Percentiles rank a stretch among this genome's conserved stretches.
Evolutionary conservation across 2,797 vertebrate species (phyloP).

Genomic region (Antennarius maculatus): DNA sequence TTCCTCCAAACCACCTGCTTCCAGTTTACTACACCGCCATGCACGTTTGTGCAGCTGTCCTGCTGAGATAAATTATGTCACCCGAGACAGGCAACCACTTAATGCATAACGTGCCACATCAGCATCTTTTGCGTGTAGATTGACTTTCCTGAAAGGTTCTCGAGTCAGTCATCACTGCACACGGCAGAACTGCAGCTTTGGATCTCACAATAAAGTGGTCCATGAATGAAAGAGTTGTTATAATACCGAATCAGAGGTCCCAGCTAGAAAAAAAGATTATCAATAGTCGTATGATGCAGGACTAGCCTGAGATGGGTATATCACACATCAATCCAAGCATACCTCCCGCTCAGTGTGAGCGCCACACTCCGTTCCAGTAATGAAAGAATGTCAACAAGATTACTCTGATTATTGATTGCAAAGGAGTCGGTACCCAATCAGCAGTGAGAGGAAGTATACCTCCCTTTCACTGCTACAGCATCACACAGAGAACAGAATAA

Average conservation of each 20-base stretch:
- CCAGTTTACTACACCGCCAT: neutral
- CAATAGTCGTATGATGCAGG: neutral
- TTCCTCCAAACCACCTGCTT: slow-evolving; percentile 24
- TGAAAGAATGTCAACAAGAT: slow-evolving; percentile 16
- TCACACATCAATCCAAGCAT: slow-evolving; percentile 3
- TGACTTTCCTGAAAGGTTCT: neutral
- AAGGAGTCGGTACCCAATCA: neutral
- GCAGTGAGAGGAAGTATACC: neutral
- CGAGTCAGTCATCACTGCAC: neutral
- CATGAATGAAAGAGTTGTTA: no score
- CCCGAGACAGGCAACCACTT: no score
- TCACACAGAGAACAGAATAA: slow-evolving; percentile 6
- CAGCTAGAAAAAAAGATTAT: no score
- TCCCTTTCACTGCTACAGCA: neutral
- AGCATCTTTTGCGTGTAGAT: neutral
- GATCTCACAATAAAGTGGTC: no score
- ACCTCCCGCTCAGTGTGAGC: neutral
- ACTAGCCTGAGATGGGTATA: no score
- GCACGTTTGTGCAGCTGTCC: neutral
- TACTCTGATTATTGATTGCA: slow-evolving; percentile 11
- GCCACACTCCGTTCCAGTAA: neutral
- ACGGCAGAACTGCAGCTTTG: neutral
- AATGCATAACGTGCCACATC: neutral
- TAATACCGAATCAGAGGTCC: no score
- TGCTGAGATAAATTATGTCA: neutral